Conservation (phyloP, 2,888 invertebrate species). For the Chalcis sispes region DNA sequence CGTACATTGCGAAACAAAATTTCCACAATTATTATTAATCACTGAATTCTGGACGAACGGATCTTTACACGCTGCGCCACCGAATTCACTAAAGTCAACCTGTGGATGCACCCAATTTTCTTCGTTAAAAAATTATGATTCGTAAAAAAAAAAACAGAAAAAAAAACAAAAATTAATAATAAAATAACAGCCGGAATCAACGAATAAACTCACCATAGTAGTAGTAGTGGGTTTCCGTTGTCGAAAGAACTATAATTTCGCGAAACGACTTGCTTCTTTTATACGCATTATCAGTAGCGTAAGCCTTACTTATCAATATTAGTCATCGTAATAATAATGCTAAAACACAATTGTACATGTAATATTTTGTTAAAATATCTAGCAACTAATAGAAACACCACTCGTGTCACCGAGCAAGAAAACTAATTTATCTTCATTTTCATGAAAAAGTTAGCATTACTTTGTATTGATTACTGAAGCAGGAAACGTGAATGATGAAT, state of each 20-base stretch:
- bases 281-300: constrained; percentile 32
- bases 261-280: constrained; percentile 23
- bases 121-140: neutral
- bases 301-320: constrained; percentile 29
- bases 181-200: too few species aligned
- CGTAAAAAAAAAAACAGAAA: too few species aligned
- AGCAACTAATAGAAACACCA: too few species aligned
- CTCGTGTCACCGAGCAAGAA: neutral
- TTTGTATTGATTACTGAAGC: neutral
- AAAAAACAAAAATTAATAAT: too few species aligned
- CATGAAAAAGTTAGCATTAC: neutral
- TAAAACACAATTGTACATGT: neutral
- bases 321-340: constrained; percentile 5
- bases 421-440: constrained; percentile 3
- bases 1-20: constrained; percentile 16
- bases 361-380: neutral
- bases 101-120: constrained; percentile 4
- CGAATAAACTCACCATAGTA: constrained; percentile 30
- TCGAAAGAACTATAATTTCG: neutral
- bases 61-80: constrained; percentile 11
- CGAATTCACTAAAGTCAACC: neutral
- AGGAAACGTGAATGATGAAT: constrained; percentile 15
- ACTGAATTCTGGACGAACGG: constrained; percentile 63
- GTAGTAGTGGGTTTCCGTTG: neutral
- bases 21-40: constrained; percentile 62